phyloP scores from a whole-genome alignment of 1,140 invertebrate species.

The Heliothis subflexa region DNA sequence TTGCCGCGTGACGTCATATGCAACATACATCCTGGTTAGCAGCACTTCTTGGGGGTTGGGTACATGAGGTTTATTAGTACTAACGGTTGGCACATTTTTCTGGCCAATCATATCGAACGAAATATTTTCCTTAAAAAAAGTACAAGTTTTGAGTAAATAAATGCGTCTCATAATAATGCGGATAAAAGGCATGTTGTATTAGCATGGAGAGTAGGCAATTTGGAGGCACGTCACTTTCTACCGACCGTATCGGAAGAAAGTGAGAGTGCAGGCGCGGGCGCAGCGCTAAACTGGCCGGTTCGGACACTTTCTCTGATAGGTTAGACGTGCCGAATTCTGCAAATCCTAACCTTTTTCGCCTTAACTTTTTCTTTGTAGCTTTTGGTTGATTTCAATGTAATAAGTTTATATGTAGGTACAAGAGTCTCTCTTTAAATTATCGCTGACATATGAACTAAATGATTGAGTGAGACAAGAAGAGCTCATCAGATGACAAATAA shows the following conservation, averaged over 20 bases:
- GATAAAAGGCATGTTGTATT: conserved; percentile 12
- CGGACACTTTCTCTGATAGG: conserved; percentile 58
- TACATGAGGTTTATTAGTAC: not conserved
- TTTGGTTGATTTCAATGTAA: not conserved
- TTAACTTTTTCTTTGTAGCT: conserved; percentile 3
- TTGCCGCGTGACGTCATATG: conserved; percentile 21
- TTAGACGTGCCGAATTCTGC: conserved; percentile 27
- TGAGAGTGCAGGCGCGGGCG: conserved; percentile 57
- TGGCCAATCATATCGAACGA: not conserved
- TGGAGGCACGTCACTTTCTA: conserved; percentile 66
- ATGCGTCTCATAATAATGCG: not conserved
- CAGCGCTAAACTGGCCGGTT: conserved; percentile 38
- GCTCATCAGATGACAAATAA: no score
- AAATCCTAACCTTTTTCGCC: not conserved
- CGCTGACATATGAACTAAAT: no score
- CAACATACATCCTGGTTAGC: conserved; percentile 21
- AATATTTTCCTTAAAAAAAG: not conserved
- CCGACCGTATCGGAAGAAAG: conserved; percentile 58
- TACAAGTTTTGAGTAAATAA: not conserved
- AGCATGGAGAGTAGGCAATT: conserved; percentile 52
- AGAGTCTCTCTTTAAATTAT: no score
- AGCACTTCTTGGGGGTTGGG: not conserved
- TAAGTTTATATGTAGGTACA: no score
- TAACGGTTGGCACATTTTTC: not conserved
- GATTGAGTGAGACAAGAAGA: no score